These are phyloP conservation scores for Meloidogyne floridensis DNA, from an alignment of 1,140 invertebrate genomes.

Conservation along the genomic window DNA sequence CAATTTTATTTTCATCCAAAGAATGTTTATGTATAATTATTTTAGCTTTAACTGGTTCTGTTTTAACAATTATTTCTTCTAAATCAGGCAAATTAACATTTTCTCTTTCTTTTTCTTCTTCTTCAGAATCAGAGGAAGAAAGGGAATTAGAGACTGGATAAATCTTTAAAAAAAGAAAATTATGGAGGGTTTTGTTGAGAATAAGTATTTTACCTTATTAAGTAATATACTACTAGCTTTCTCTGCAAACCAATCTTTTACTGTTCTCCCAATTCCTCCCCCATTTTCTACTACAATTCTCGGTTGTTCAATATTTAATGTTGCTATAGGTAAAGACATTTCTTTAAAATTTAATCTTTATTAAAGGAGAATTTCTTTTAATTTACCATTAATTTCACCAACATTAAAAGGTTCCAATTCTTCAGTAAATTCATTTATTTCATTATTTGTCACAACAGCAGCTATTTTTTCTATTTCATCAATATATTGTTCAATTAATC, in stretches of 20 bases:
- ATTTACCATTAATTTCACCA: constrained; percentile 47
- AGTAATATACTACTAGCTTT: constrained; percentile 40
- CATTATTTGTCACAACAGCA: constrained; percentile 43
- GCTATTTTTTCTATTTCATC: constrained; percentile 65
- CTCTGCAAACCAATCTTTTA: constrained; percentile 59
- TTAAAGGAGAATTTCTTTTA: not conserved
- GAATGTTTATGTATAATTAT: not conserved
- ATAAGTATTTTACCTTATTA: constrained; percentile 9
- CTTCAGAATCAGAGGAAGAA: constrained; percentile 35
- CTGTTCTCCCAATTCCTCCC: constrained; percentile 25
- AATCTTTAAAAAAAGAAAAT: constrained; percentile 15
- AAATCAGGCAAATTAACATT: not conserved
- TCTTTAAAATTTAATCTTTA: not conserved
- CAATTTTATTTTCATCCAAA: not conserved
- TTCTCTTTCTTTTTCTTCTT: constrained; percentile 14
- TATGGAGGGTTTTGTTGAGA: not conserved
- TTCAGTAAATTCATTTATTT: constrained; percentile 48
- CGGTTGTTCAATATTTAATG: constrained; percentile 6
- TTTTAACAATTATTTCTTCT: constrained; percentile 22
- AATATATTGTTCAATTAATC: constrained; percentile 60
- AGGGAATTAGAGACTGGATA: constrained; percentile 29
- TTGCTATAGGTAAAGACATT: not conserved
- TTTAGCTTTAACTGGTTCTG: not conserved
- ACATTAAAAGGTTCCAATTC: constrained; percentile 58
- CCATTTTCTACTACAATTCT: not conserved